A percentile compares a stretch with the other conserved stretches of the same genome.
phyloP scores from a whole-genome alignment of 2,888 invertebrate genomes.

The Linnaemya vulpina region DNA sequence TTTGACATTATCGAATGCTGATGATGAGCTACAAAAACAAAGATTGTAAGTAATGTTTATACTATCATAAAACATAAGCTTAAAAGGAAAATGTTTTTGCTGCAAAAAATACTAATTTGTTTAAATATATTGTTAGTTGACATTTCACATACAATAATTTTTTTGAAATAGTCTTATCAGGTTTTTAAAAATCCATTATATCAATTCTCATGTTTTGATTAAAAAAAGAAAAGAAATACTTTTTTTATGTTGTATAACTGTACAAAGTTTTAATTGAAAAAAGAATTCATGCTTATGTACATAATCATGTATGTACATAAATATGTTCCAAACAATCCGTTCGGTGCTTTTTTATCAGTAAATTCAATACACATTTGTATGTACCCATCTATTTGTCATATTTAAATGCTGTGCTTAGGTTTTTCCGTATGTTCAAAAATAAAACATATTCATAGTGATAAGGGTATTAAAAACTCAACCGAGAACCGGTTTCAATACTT shows the following conservation, averaged over 20 bases:
- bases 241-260: neutral
- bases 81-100: neutral
- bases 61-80: neutral
- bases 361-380: neutral
- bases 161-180: no score
- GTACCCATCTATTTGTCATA: neutral
- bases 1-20: conserved; percentile 74
- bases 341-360: conserved; percentile 1
- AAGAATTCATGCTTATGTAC: neutral
- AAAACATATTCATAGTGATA: neutral
- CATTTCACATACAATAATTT: no score
- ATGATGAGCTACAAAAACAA: conserved; percentile 71
- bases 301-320: no score
- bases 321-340: neutral
- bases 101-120: no score
- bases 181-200: neutral
- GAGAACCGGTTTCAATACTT: no score
- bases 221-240: neutral
- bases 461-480: no score
- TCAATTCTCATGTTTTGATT: neutral
- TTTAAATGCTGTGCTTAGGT: neutral
- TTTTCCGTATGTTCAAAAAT: neutral
- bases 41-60: conserved; percentile 58
- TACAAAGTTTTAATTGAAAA: neutral
- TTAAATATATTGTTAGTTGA: no score